Base-by-base conservation (phyloP, 2,797 vertebrate species). In the Acropternis orthonyx region DNA sequence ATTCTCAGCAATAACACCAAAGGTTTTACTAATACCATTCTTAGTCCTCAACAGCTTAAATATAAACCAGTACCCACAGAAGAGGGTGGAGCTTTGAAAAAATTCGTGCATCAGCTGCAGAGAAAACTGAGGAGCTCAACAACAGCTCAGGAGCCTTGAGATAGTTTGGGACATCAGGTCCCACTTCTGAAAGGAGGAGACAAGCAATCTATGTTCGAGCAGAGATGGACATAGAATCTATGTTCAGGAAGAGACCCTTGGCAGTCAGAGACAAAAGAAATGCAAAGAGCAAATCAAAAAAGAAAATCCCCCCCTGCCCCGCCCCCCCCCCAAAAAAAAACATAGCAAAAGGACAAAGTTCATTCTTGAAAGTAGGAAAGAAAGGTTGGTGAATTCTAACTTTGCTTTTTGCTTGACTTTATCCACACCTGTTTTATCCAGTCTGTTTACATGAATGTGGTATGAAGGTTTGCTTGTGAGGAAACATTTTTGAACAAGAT, bases 11-110 rank as follows among this genome's bases (percentile, higher is more conserved):
- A 88, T n/a, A 63, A 41, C 34, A 48, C 16, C 39, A 51, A 63
- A 85, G 44, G 18, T 75, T 82, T 82, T 37, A 63, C 20, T 71
- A 34, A 46, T n/a, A 37, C 26, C 18, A 54, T 55, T 58, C 49
- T 75, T 92, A 85, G 85, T 67, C 67, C 49, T 85, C 54, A 62
- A 71, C 55, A 88, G 22, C 12, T 89, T 74, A 84, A 84, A 68
- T 23, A 86, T 77, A 92, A 81, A 67, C 4, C 27, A 69, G 26
- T 19, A 41, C n/a, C 66, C 48, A 82, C 34, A 85, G 34, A 76
- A 24, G 28, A 83, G 9, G 27, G 34, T 61, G 56, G 32, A 88
- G 59, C 43, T 76, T 51, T 10, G 34, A 39, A 73, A 78, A 59
- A 58, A 19, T 0, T 1, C 49, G 20, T 72, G 49, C 41, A 73